Percentiles rank a stretch among this genome's conserved stretches.
These are phyloP conservation scores for Bolborhynchus lineola DNA, from an alignment of 2,113 vertebrate species.

Conservation along the genomic window DNA sequence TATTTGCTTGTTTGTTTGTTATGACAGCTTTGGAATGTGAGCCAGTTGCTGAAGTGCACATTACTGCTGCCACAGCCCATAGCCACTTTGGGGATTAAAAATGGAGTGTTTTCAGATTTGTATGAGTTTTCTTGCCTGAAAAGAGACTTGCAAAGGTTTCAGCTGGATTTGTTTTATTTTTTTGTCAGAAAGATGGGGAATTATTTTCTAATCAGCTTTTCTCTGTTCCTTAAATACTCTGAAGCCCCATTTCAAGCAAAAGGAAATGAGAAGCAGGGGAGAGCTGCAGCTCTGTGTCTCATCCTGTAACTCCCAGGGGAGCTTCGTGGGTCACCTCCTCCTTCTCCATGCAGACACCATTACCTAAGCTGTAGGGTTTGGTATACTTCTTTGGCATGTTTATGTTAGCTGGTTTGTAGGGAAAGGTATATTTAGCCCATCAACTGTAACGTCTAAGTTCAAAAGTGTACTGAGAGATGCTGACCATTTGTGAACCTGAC, in stretches of 20 bases:
- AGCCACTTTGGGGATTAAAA: not conserved
- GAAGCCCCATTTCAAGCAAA: not conserved
- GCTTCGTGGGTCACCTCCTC: not conserved
- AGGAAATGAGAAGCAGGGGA: not conserved
- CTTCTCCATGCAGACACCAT: not conserved
- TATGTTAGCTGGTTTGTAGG: not conserved
- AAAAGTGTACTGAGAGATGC: not conserved
- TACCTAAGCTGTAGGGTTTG: not conserved
- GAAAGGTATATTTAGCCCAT: not conserved
- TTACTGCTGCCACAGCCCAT: not conserved
- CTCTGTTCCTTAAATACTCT: not conserved
- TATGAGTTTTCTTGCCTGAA: not conserved
- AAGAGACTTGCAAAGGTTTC: not conserved
- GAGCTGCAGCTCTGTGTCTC: not conserved
- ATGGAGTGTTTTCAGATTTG: not conserved
- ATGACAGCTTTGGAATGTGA: not conserved
- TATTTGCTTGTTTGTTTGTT: not conserved
- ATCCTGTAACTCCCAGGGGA: rapidly evolving
- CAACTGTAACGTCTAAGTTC: not conserved
- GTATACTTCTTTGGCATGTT: not conserved
- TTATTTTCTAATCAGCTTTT: not conserved
- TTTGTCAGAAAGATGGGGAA: not conserved
- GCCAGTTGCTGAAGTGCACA: not conserved
- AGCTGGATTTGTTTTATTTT: not conserved
- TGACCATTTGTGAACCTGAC: rapidly evolving